phyloP scores from a whole-genome alignment of 2,113 vertebrate genomes.

The Phaethon lepturus region DNA sequence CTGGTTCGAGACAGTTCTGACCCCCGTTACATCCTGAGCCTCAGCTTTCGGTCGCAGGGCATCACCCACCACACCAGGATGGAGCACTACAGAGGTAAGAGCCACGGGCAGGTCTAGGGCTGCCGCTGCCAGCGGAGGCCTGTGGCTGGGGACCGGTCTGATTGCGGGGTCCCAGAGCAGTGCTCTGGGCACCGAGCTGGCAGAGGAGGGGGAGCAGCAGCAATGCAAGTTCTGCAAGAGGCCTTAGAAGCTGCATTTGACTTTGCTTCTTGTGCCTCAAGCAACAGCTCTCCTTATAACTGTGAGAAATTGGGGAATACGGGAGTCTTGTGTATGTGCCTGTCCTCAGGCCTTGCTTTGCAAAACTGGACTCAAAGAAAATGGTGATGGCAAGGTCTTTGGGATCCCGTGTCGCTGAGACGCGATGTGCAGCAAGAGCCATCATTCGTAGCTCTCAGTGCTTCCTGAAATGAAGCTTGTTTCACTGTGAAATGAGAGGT shows the following conservation, averaged over 20 bases:
- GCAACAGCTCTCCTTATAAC: not conserved
- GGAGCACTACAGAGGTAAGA: slow-evolving; percentile 92
- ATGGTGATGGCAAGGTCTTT: not conserved
- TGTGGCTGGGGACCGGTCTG: not conserved
- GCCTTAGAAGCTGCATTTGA: not conserved
- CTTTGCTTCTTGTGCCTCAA: not conserved
- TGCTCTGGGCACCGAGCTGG: not conserved
- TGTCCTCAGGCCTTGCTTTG: not conserved
- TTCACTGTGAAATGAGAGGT: not conserved
- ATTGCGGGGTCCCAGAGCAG: not conserved
- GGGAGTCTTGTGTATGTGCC: not conserved
- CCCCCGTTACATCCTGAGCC: slow-evolving; percentile 95
- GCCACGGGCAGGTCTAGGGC: rapidly evolving
- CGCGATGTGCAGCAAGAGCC: not conserved
- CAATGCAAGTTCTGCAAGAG: not conserved
- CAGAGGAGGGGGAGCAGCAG: not conserved
- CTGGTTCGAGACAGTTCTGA: slow-evolving; percentile 97
- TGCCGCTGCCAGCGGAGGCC: too few relatives aligned
- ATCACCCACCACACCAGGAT: slow-evolving; percentile 95
- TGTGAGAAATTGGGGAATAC: not conserved
- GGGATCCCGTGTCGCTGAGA: rapidly evolving
- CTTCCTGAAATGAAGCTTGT: not conserved
- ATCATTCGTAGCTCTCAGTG: rapidly evolving
- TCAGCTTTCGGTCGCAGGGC: slow-evolving; percentile 95
- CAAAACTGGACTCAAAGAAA: not conserved